Base-by-base conservation (phyloP, 2,797 vertebrate genomes). In the Argentina silus region DNA sequence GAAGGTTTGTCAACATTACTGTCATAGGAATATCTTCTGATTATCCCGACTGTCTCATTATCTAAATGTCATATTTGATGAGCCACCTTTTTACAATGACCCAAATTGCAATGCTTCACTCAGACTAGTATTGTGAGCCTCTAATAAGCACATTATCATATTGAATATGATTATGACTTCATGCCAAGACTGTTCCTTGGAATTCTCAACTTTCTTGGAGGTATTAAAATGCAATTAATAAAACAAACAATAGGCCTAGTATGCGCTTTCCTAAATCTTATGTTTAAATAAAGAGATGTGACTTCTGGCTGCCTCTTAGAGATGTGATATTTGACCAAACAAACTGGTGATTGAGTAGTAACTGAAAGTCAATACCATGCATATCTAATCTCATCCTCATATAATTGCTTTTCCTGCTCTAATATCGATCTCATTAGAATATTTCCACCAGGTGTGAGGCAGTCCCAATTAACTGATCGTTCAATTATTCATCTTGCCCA, bases 401-500 rank as follows among this genome's bases (percentile, higher is more conserved):
- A 74, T 88, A 87, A 91, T 89, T 88, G 81, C 83, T 79, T 84
- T 71, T 62, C 78, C 76, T 73, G 42, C 74, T 83, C 74, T 82
- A 7, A 67, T 55, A 73, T 74, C 71, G 78, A 42, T 84, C 67
- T 73, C 72, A 75, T 79, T 87, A 73, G 85, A 85, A 76, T 77
- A 90, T 86, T 89, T 86, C 60, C 79, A 73, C 82, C 89, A 87
- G 84, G 85, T 87, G 85, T 86, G 27, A 84, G 81, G 80, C 59
- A 53, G 83, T 85, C 81, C 67, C 79, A 69, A 87, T 87, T 73
- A 77, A 56, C 17, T 17, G 6, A 8, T 19, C 6, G 5, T 56
- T 56, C 9, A 56, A 21, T 1, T 6, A 11, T 6, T 27, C 11
- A 60, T 60, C 10, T 23, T 23, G 23, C 3, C 23, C 21, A 60